Conservation (phyloP, 2,888 invertebrate genomes). For the Coleophora deauratella region DNA sequence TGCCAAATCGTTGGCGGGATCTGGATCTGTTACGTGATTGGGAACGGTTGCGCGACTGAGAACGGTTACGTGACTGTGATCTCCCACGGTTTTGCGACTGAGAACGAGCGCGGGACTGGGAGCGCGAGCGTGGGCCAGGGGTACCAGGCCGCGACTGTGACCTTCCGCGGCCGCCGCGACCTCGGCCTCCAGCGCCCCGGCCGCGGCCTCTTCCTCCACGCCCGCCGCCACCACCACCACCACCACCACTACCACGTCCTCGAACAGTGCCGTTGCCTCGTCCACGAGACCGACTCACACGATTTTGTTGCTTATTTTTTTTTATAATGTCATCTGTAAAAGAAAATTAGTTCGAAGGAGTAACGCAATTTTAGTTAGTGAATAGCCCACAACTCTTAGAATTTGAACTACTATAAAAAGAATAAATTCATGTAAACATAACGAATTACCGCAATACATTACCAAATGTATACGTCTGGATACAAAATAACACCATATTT, state of each 20-base stretch:
- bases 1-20: constrained; percentile 34
- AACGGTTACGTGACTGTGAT: constrained; percentile 24
- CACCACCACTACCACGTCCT: constrained; percentile 20
- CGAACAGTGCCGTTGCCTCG: constrained; percentile 34
- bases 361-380: neutral
- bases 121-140: constrained; percentile 28
- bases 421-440: neutral
- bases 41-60: constrained; percentile 34
- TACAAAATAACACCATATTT: neutral
- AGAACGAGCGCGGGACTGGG: constrained; percentile 31
- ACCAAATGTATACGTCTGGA: neutral
- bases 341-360: neutral
- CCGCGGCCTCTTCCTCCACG: constrained; percentile 22
- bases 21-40: constrained; percentile 31
- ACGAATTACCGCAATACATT: neutral
- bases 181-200: constrained; percentile 25
- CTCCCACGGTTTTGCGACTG: constrained; percentile 26
- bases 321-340: constrained; percentile 59
- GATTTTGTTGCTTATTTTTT: constrained; percentile 39
- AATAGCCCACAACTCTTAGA: neutral
- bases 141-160: constrained; percentile 30
- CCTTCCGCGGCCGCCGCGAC: constrained; percentile 32
- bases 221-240: constrained; percentile 20
- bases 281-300: constrained; percentile 48
- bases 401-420: neutral